phyloP scores from a whole-genome alignment of 1,140 invertebrate species.

The Phymorhynchus buccinoides region DNA sequence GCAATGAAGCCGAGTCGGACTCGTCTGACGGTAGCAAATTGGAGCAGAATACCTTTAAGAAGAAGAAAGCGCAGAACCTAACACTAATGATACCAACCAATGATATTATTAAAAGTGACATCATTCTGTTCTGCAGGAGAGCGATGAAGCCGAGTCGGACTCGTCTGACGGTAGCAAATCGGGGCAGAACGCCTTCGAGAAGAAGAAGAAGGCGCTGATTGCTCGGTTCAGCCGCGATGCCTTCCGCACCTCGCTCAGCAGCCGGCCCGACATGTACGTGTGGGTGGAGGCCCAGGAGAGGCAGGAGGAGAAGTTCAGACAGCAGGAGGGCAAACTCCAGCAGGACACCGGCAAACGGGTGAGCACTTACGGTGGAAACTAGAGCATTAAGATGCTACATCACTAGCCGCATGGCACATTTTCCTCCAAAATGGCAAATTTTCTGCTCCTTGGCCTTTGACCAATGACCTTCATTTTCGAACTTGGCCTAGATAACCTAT shows the following conservation, averaged over 20 bases:
- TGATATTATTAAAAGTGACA: not conserved
- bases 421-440: no score
- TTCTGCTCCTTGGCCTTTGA: no score
- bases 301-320: constrained; percentile 59
- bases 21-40: constrained; percentile 49
- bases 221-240: constrained; percentile 76
- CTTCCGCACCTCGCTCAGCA: constrained; percentile 87
- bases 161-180: constrained; percentile 49
- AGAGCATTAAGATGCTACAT: no score
- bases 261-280: constrained; percentile 77
- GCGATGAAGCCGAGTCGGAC: constrained; percentile 51
- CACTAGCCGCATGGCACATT: no score
- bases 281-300: constrained; percentile 90
- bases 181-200: constrained; percentile 49
- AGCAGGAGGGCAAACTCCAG: constrained; percentile 6
- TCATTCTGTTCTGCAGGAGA: constrained; percentile 44
- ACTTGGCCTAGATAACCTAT: no score
- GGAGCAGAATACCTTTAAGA: constrained; percentile 49
- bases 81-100: not conserved
- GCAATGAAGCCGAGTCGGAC: constrained; percentile 50
- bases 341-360: no score
- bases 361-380: no score
- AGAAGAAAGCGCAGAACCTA: constrained; percentile 39
- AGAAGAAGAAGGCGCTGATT: constrained; percentile 59
- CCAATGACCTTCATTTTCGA: no score